Base-by-base conservation (phyloP, 2,797 vertebrate genomes). In the Cuniculus paca region DNA sequence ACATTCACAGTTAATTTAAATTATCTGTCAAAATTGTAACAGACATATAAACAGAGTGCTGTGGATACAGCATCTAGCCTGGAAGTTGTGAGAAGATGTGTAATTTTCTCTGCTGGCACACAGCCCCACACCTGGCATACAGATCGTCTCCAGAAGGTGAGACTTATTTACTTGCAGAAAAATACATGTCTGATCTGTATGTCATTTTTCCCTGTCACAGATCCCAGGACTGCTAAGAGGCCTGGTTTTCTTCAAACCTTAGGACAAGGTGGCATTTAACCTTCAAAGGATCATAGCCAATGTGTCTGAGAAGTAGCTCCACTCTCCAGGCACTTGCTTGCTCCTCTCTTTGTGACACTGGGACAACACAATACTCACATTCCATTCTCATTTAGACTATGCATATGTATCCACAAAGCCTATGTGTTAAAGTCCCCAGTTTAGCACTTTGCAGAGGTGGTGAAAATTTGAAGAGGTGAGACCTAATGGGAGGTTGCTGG, bases 131-230 rank as follows among this genome's bases (percentile, higher is more conserved):
- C 31, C 81, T 84, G 54, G 52, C 17, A 22, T 65, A 48, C 70
- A 93, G 58, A 90, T 48, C 50, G 79, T 68, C 39, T 80, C 50
- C 42, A 63, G 63, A 63, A 94, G 58, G 48, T 17, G 22, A 94
- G 81, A 63, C 5, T 28, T 58, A 24, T 39, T 90, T 94, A 36
- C 28, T 80, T 52, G 70, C 56, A 90, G 70, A 89, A 39, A 86
- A 88, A 39, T 16, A 48, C 26, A 16, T 39, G 36, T 70, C 94
- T 87, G 58, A 91, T 77, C 86, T 60, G 42, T 50, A 91, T 48
- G 91, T 56, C 39, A 13, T 14, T 93, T 91, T 72, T 17, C 48
- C n/a, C 36, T 78, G 68, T 52, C 50, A 89, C 39, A 82, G 68
- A 63, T 1, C 28, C 34, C 20, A 24, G 28, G 26, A 26, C 26